Conservation (phyloP, 2,888 invertebrate genomes). For the Sclerodermus sp. region DNA sequence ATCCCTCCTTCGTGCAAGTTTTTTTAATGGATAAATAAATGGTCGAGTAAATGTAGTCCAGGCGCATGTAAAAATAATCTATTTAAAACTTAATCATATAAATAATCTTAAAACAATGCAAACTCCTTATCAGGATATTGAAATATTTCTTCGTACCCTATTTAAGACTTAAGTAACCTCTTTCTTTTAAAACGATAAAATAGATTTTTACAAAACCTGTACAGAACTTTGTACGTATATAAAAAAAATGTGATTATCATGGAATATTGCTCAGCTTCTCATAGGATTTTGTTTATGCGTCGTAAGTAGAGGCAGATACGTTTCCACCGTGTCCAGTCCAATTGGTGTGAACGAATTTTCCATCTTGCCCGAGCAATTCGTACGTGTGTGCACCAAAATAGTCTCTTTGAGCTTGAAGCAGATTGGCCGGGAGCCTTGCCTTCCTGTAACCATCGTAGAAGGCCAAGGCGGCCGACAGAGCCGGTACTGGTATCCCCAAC, state of each 20-base stretch:
- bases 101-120: too few species aligned
- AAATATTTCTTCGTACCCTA: too few species aligned
- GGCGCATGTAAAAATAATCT: too few species aligned
- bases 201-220: too few species aligned
- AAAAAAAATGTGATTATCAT: constrained; percentile 1
- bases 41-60: too few species aligned
- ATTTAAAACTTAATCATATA: too few species aligned
- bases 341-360: constrained; percentile 92
- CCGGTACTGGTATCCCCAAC: constrained; percentile 91
- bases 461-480: constrained; percentile 88
- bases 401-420: constrained; percentile 96
- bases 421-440: constrained; percentile 86
- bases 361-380: constrained; percentile 83
- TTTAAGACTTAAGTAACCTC: too few species aligned
- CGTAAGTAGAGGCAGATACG: constrained; percentile 91
- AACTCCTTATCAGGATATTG: too few species aligned
- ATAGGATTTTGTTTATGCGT: constrained; percentile 64
- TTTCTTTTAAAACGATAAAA: too few species aligned
- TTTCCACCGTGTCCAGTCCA: constrained; percentile 99
- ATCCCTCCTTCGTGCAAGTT: too few species aligned
- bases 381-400: constrained; percentile 99
- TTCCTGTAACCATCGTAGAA: constrained; percentile 97
- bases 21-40: too few species aligned
- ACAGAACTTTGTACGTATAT: background rate
- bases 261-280: background rate